Conservation (phyloP, 2,113 vertebrate genomes). For the Bolborhynchus lineola region DNA sequence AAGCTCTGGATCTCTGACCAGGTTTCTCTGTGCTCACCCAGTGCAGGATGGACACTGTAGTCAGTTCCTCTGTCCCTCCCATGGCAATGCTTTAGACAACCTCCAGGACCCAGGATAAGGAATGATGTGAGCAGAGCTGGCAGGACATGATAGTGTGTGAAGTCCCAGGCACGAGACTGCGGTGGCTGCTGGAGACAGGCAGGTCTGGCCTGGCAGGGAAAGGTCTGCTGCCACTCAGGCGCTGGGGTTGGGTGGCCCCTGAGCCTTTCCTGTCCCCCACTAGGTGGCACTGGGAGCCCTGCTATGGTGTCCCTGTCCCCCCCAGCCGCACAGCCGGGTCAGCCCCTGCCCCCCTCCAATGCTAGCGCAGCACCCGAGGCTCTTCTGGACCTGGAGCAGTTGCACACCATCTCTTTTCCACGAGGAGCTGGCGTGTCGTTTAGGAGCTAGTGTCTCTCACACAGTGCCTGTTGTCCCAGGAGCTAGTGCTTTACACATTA, state of each 20-base stretch:
- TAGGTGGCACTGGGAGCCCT: slow-evolving; percentile 61
- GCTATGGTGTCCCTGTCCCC: background rate
- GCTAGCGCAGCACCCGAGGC: background rate
- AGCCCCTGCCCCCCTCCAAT: background rate
- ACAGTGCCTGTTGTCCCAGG: rapidly evolving
- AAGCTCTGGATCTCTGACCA: background rate
- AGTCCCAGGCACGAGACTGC: background rate
- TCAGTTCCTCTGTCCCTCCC: background rate
- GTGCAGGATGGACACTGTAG: background rate
- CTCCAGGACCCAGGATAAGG: background rate
- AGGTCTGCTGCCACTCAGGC: background rate
- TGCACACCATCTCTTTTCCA: background rate
- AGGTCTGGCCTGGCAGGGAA: background rate
- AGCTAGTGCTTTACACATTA: background rate
- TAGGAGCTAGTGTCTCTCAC: background rate
- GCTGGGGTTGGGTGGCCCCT: background rate
- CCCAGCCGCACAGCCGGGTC: background rate
- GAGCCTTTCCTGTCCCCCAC: background rate
- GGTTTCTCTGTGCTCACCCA: background rate
- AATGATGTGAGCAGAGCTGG: background rate
- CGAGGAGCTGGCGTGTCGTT: rapidly evolving
- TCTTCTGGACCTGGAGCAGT: background rate
- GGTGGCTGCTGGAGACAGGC: background rate
- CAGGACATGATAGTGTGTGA: rapidly evolving
- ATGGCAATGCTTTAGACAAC: background rate